Evolutionary conservation across 64 coral and sea anemone genomes (phyloP), one percentile per base, ranked within the genome.

Genomic region (Platygyra sinensis): DNA sequence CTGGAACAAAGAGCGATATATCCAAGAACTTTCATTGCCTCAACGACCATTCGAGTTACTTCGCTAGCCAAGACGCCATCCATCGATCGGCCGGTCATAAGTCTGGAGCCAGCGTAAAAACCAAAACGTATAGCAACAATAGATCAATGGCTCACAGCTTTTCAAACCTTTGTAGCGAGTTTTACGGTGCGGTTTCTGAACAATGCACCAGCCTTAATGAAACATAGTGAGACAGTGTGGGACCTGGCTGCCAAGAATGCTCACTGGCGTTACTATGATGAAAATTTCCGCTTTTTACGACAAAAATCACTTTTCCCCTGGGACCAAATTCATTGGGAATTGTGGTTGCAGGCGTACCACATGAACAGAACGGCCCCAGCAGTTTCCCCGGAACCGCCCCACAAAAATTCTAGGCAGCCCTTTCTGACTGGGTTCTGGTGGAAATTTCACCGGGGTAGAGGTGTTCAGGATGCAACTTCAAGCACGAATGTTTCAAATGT

Each of bases 281-380:
- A 91, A 51, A 92, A 86, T 86, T 92, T 92, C 30, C 72, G 90
- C 12, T 92, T 51, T 67, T 62, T 92, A 55, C 1, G 90, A 31
- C 72, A 88, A 62, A 76, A 17, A 67, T 0, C 20, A 30, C 42
- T 62, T 8, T 25, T 75, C 24, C 86, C 86, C 30, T 88, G 86
- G 86, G 42, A 69, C 18, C 46, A 49, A 42, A 88, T 77, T 22
- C 73, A 88, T 25, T 49, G 42, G 17, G 72, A 77, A 64, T 64
- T 63, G 74, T 88, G 87, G 72, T 55, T 77, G 19, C 73, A 55
- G 19, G 72, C 54, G n/a, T 73, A 88, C 31, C 54, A 20, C 42
- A 46, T 46, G 42, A 46, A 46, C 42, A 46, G 42, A 46, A 46
- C 42, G 6, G 42, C 42, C 42, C 42, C 42, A 7, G 42, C 42